Base-by-base conservation (phyloP, 1,140 invertebrate species). In the Caenorhabditis remanei region DNA sequence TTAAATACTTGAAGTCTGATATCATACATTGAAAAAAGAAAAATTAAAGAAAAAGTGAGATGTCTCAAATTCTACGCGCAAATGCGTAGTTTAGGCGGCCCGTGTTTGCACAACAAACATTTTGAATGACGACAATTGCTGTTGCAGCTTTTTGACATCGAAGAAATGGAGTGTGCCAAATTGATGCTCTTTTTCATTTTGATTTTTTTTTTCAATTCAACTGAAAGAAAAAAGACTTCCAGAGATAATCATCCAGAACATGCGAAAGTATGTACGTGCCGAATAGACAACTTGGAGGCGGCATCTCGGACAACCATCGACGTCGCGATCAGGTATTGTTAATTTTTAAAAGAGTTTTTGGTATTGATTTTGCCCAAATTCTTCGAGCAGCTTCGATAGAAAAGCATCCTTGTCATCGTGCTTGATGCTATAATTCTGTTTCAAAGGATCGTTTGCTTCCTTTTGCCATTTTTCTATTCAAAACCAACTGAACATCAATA, bases 81-180 rank as follows among this genome's bases (percentile, higher is more conserved):
- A 24, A 46, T 53, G 71, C 46, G 46, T 79, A 9, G 7, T 46
- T 71, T 24, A 0, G 40, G 5, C 19, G 11, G 40, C 41, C 13
- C 7, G 71, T 79, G 71, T 79, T 79, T 32, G 46, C 71, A 79
- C 46, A 79, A 11, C 21, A 24, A 11, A 50, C 71, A 79, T 79
- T 79, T 79, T 79, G 46, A 79, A 79, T 53, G 16, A 79, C 71
- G 71, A 79, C 71, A 79, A 24, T 79, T 50, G 46, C n/a, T 79
- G 46, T n/a, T 53, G 46, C 71, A 50, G 21, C 19, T 79, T 79
- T 79, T 53, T 40, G 24, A 71, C 41, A 53, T 14, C 16, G 9
- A n/a, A 46, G 14, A 50, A 21, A 43, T n/a, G 21, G 1, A 11
- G 24, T 63, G 21, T 63, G 21, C 21, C 14, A 58, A 53, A 13